Base-by-base conservation (phyloP, 2,113 vertebrate genomes). In the Gnathonemus echidnorhynchus region DNA sequence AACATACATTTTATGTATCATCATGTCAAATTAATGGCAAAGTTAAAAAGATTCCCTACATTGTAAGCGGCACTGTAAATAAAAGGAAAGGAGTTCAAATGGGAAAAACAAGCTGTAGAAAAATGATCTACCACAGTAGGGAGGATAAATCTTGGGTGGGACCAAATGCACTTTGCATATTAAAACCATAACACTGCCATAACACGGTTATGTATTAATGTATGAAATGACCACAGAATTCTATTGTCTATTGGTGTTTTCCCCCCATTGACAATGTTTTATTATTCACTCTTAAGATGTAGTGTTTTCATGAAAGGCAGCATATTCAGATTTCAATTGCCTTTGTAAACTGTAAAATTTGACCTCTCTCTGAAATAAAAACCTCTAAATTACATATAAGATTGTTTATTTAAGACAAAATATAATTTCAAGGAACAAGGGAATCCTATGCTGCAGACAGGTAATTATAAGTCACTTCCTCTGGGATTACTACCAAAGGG, bases 381-480 rank as follows among this genome's bases (percentile, higher is more conserved):
- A 31, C n/a, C 62, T 70, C n/a, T 13, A 13, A 70, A 31, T 70
- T 70, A 31, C 10, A 66, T 27, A 66, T n/a, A 66, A 66, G 8
- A 70, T 70, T 70, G 31, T 80, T 80, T 80, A 80, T 42, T 80
- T 17, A 80, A 19, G 13, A 80, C 83, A n/a, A n/a, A 48, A 85
- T 46, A 39, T 48, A 48, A 85, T 58, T 77, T 62, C 42, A 50
- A 62, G 89, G 88, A 88, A 91, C 52, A 46, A 53, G 62, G 10
- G 89, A 92, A 46, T 90, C 91, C 46, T 42, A 90, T 90, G 91
- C 46, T 39, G 89, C 90, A 92, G 92, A 92, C 91, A 91, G 88
- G 80, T 91, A 93, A 95, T 94, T 93, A 90, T 89, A 90, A 2
- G 53, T 56, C 92, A 56, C 91, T 52, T 90, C 91, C 94, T 84